Base-by-base conservation (phyloP, 2,888 invertebrate species). In the Volucella inanis region DNA sequence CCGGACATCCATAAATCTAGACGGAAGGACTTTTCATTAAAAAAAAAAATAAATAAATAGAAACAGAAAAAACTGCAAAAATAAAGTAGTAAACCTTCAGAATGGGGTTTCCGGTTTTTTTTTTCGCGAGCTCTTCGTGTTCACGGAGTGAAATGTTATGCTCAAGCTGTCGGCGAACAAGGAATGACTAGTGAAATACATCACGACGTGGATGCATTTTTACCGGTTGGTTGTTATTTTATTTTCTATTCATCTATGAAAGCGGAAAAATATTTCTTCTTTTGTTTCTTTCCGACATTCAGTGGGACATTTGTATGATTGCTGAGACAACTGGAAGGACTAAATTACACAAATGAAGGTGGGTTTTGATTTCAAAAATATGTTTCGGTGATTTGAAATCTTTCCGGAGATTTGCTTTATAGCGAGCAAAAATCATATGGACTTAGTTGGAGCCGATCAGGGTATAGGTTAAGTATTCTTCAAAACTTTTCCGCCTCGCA, bases 161-260 rank as follows among this genome's bases (percentile, higher is more conserved):
- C 74, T 83, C 64, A 83, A 67, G 41, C 50, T 78, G 83, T 79
- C 83, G 52, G 47, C 67, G 39, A 68, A 85, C 72, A 77, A 85
- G 68, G 72, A 64, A 85, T 83, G 62, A 47, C 57, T 64, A 57
- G 2, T 62, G 64, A 72, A 83, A 77, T 72, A 76, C 81, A 85
- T 85, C 81, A 81, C 55, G 81, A 85, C 80, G 76, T 81, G 72
- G 85, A 85, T 85, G 85, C 85, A 85, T 77, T 85, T 85, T 85
- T 81, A 50, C 76, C 81, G 81, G 84, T 71, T 50, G 15, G 43
- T 43, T 70, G 49, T 61, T 78, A 49, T 71, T 62, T 31, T 22
- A 22, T 43, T 57, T n/a, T 15, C 31, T 31, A 31, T 6, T 31
- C 11, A 4, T 2, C 55, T n/a, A n/a, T 39, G 9, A 55, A 64